Conservation (phyloP, 2,888 invertebrate genomes). For the Lissocephala sabroskyi region DNA sequence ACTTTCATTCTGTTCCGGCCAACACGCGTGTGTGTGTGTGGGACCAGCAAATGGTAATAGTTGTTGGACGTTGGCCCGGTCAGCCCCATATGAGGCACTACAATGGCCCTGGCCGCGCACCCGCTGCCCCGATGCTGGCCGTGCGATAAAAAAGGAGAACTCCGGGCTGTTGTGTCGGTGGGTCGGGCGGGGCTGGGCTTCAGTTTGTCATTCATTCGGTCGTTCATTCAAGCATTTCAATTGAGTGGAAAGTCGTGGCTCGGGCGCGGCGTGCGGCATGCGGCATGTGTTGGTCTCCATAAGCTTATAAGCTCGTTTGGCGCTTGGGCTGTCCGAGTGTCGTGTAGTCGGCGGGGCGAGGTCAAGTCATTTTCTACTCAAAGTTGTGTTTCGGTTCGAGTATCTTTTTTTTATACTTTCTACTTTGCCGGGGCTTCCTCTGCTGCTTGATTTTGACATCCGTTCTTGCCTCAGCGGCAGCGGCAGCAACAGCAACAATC, state of each 20-base stretch:
- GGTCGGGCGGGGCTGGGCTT: constrained; percentile 6
- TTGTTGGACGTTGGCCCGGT: constrained; percentile 18
- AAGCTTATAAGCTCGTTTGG: constrained; percentile 52
- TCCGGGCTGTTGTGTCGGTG: too few relatives aligned
- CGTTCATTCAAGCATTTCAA: constrained; percentile 55
- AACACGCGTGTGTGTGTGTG: constrained; percentile 17
- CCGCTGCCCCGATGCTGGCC: too few relatives aligned
- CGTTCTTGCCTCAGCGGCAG: constrained; percentile 41
- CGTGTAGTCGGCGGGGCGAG: background rate
- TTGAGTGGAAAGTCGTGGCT: constrained; percentile 53
- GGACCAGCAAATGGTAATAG: constrained; percentile 45
- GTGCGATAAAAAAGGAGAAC: constrained; percentile 35
- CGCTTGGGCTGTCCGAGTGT: constrained; percentile 20
- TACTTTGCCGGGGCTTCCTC: constrained; percentile 8
- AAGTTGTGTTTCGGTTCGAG: constrained; percentile 27
- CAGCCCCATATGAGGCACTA: background rate
- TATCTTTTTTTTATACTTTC: too few relatives aligned
- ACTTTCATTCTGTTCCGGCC: constrained; percentile 15
- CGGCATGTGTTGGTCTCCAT: constrained; percentile 12
- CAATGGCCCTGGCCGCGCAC: too few relatives aligned
- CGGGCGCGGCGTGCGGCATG: constrained; percentile 9
- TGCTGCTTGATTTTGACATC: constrained; percentile 41
- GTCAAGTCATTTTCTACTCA: constrained; percentile 30
- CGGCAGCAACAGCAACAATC: constrained; percentile 12
- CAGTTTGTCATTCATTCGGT: constrained; percentile 37